These are phyloP conservation scores for Globodera ellingtonae DNA, from an alignment of 1,140 invertebrate genomes.

Conservation along the genomic window DNA sequence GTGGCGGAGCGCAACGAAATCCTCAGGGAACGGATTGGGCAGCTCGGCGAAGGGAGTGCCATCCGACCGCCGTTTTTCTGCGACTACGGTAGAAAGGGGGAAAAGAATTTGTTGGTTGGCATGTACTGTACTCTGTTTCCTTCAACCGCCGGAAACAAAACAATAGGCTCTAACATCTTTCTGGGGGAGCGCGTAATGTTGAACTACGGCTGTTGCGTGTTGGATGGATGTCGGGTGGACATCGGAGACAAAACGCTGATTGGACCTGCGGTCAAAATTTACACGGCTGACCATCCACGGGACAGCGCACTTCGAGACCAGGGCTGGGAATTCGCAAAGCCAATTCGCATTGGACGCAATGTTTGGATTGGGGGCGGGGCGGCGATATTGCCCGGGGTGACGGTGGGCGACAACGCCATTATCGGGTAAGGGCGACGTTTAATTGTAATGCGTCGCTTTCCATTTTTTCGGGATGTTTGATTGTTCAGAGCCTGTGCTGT, in stretches of 20 bases:
- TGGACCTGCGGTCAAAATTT: constrained; percentile 23
- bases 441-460: too few relatives aligned
- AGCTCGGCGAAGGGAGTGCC: constrained; percentile 1
- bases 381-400: constrained; percentile 55
- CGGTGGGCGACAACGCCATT: constrained; percentile 52
- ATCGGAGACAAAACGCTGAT: constrained; percentile 38
- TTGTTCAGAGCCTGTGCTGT: constrained; percentile 48
- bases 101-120: background rate
- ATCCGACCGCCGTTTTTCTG: constrained; percentile 30
- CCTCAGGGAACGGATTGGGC: constrained; percentile 12
- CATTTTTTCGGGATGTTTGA: background rate
- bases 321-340: constrained; percentile 23
- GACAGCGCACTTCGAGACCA: constrained; percentile 49
- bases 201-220: constrained; percentile 50
- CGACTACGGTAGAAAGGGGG: constrained; percentile 17
- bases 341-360: constrained; percentile 38
- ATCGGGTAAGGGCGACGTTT: constrained; percentile 33
- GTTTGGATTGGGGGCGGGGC: constrained; percentile 58
- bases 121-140: background rate
- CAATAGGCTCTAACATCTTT: constrained; percentile 18
- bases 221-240: constrained; percentile 37
- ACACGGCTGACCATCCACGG: constrained; percentile 23
- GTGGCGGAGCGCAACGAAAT: background rate
- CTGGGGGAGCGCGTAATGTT: constrained; percentile 43
- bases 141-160: background rate